Percentiles rank a stretch among this genome's conserved stretches.
Conservation (phyloP, 2,888 invertebrate genomes). For the Drosophila tripunctata region DNA sequence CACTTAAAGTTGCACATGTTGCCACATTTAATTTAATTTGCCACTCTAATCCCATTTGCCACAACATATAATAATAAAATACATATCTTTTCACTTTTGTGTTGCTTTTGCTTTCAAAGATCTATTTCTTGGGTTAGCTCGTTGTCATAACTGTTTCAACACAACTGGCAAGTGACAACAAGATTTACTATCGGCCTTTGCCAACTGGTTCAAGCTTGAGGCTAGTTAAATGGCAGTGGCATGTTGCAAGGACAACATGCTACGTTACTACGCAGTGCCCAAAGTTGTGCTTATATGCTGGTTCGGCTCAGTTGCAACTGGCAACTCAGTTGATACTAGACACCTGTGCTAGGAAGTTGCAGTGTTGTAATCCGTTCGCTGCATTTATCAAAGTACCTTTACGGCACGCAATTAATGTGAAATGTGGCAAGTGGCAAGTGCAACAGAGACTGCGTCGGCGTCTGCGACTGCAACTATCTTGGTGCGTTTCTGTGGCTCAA, state of each 20-base stretch:
- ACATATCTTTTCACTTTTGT: not conserved
- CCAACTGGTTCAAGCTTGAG: slow-evolving; percentile 27
- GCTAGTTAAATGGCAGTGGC: slow-evolving; percentile 17
- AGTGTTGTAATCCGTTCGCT: slow-evolving; percentile 40
- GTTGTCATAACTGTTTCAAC: slow-evolving; percentile 10
- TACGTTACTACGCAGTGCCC: not conserved
- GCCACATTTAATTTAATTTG: slow-evolving; percentile 34
- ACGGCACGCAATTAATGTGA: slow-evolving; percentile 62
- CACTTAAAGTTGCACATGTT: slow-evolving; percentile 30
- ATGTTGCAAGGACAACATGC: slow-evolving; percentile 32
- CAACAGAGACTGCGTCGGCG: not conserved
- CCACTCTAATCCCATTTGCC: slow-evolving; percentile 16
- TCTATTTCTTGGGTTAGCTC: slow-evolving; percentile 1
- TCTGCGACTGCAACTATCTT: not conserved
- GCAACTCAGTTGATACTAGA: slow-evolving; percentile 8
- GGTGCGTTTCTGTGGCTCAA: slow-evolving; percentile 25
- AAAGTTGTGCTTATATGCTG: slow-evolving; percentile 17
- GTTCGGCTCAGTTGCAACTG: slow-evolving; percentile 19
- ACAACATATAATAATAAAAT: not conserved
- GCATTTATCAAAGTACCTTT: slow-evolving; percentile 48
- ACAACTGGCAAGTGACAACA: slow-evolving; percentile 2
- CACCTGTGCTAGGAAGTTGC: slow-evolving; percentile 27
- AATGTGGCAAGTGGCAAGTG: slow-evolving; percentile 30
- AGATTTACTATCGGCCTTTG: slow-evolving; percentile 20
- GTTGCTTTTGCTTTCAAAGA: not conserved